A percentile compares a stretch with the other conserved stretches of the same genome.
Conservation (phyloP, 1,140 invertebrate genomes). For the Drosophila nigromelanica region DNA sequence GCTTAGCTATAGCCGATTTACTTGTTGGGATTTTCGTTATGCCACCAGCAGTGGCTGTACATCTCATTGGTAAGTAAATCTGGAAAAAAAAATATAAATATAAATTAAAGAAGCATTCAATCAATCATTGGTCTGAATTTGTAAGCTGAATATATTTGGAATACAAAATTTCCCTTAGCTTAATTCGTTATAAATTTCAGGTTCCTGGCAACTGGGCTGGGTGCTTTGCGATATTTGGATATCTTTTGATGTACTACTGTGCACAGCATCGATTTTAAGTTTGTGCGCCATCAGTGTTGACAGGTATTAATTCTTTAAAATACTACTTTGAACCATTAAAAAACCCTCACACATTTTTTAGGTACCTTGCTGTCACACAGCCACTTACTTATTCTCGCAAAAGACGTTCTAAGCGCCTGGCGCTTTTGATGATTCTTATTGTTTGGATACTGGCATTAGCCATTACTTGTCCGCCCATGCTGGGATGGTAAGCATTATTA, state of each 20-base stretch:
- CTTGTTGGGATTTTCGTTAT: conserved; percentile 96
- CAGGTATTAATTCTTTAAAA: conserved; percentile 69
- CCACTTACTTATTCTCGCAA: conserved; percentile 92
- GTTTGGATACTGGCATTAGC: conserved; percentile 92
- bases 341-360: conserved; percentile 14
- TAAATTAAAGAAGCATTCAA: not conserved
- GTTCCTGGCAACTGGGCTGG: conserved; percentile 91
- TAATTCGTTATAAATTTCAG: conserved; percentile 81
- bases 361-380: conserved; percentile 93
- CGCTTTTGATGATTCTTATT: conserved; percentile 90
- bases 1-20: conserved; percentile 95
- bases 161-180: not conserved
- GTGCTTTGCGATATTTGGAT: conserved; percentile 95
- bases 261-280: conserved; percentile 92
- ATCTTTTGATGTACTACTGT: conserved; percentile 95
- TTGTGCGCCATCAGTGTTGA: conserved; percentile 93
- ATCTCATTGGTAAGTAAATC: conserved; percentile 86
- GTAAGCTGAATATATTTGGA: not conserved
- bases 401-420: conserved; percentile 90
- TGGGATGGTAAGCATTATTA: conserved; percentile 88
- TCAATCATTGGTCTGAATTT: not conserved
- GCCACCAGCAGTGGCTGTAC: conserved; percentile 94
- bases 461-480: conserved; percentile 93
- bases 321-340: not conserved
- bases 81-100: not conserved